Base-by-base conservation (phyloP, 2,797 vertebrate genomes). In the Megaceryle alcyon region DNA sequence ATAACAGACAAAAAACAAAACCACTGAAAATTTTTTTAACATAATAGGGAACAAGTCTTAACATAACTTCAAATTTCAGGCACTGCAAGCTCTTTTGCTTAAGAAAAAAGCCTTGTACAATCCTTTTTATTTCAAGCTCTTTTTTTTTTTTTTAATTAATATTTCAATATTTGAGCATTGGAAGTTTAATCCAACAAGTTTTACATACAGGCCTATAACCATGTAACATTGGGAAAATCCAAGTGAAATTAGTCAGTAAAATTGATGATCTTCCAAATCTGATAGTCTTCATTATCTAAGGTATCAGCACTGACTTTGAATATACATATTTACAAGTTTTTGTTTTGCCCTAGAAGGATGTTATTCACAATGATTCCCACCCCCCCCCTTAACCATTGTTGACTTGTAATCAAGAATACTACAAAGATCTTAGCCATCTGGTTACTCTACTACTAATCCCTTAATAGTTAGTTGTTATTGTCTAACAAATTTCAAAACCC, bases 381-480 rank as follows among this genome's bases (percentile, higher is more conserved):
- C 35, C 35, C 35, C 35, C 35, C 35, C 35, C 33, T 33, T 65
- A 18, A 82, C 16, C 19, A 25, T 0, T 39, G 15, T 6, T 33
- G 26, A 70, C n/a, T 90, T 60, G 66, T 54, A 49, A 66, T 31
- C 20, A 43, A 21, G 13, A 86, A n/a, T 9, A 31, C 69, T 37
- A 76, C 3, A 46, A 54, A 70, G 5, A 31, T 14, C 10, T 77
- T 31, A 39, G 6, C 3, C 1, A 0, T 8, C 12, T 33, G n/a
- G 14, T 26, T 63, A 18, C 49, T 80, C 29, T 66, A 23, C 22
- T 70, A 44, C n/a, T 75, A 29, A 70, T 33, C 29, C n/a, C 33
- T 65, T 69, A 80, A 44, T 3, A 81, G 18, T n/a, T 77, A 66
- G 16, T 22, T 80, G 21, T 22, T 88, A 15, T 25, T 35, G 14